Evolutionary conservation across 2,888 invertebrate genomes (phyloP), one percentile per base, ranked within the genome.

Genomic region (Anoplius nigerrimus): DNA sequence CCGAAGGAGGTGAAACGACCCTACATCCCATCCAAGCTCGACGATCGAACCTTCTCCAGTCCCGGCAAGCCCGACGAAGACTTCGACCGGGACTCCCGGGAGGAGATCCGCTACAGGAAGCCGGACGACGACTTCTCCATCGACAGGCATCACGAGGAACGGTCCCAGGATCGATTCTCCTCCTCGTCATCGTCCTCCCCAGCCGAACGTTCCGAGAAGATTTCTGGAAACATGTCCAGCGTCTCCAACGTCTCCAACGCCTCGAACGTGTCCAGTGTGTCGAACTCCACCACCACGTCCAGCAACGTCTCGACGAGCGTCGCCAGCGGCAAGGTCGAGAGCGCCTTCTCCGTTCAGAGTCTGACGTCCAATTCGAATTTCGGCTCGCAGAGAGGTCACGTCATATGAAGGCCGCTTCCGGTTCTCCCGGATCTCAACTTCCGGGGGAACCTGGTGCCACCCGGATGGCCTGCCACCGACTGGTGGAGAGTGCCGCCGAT

Each of bases 361-460:
- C 71, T 88, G 1, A 87, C 88, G 5, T 84, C 85, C 11, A 81
- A 75, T 52, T 78, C 75, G 43, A 84, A 87, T 46, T 86, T 90
- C 21, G 87, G 81, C 48, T 85, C 85, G 2, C 85, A 92, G 69
- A 85, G 88, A 1, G 85, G 83, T 62, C 94, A 94, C 87, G 93
- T 94, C 89, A 95, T 95, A 92, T 95, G 94, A 95, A 94, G 93
- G 92, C 94, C 94, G 90, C 94, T 94, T 87, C 93, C 94, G 93
- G 92, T 92, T 92, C 94, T 94, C 90, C 94, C 94, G 84, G 93
- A 93, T 86, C 70, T 87, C 3, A 86, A 87, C 76, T 88, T 86
- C 81, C 90, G 93, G 90, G 90, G 91, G 91, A 90, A 91, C 91
- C 90, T 86, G 69, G 85, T 81, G 69, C 83, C 83, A 63, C 78